A percentile compares a stretch with the other conserved stretches of the same genome.
These are phyloP conservation scores for Mythimna vitellina DNA, from an alignment of 2,888 invertebrate genomes.

Conservation along the genomic window DNA sequence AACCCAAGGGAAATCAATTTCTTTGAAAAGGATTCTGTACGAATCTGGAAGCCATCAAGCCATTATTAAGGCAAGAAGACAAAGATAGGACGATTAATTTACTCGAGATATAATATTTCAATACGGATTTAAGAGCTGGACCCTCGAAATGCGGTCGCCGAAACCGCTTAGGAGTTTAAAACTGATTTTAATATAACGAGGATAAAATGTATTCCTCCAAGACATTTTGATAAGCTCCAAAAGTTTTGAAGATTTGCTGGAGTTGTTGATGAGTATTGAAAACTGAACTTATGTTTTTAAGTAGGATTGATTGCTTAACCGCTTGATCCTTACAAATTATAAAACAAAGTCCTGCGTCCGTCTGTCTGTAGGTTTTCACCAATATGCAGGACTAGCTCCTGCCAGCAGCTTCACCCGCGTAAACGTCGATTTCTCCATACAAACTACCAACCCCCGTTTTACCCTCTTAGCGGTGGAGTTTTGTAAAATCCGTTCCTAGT, in stretches of 20 bases:
- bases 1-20: conserved; percentile 58
- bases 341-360: too few species aligned
- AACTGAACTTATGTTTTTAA: background rate
- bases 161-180: conserved; percentile 46
- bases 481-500: too few species aligned
- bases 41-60: conserved; percentile 36
- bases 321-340: background rate
- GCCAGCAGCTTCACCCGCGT: too few species aligned
- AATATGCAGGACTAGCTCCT: too few species aligned
- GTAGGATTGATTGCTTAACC: background rate
- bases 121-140: conserved; percentile 35
- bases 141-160: conserved; percentile 37
- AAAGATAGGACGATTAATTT: conserved; percentile 54
- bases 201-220: conserved; percentile 34
- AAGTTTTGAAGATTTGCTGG: conserved; percentile 39
- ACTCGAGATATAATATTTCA: conserved; percentile 50
- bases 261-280: conserved; percentile 40
- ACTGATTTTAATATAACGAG: conserved; percentile 51
- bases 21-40: conserved; percentile 29
- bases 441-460: too few species aligned
- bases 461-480: too few species aligned
- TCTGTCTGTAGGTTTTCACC: too few species aligned
- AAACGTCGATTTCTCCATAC: too few species aligned
- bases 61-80: conserved; percentile 45
- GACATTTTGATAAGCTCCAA: conserved; percentile 51